phyloP scores from a whole-genome alignment of 2,888 invertebrate species.

The Apamea crenata region DNA sequence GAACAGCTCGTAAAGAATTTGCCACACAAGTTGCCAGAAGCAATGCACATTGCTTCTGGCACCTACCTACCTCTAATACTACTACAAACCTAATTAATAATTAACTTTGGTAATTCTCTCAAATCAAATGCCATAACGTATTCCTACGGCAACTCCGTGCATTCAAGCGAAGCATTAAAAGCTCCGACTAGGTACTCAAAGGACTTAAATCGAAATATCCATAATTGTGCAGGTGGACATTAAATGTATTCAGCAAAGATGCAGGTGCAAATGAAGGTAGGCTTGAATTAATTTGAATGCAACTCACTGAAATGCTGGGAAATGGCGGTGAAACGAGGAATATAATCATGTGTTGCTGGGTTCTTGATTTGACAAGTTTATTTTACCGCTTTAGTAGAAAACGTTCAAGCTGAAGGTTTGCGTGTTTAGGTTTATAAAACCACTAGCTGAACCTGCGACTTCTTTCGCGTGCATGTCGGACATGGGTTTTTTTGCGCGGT shows the following conservation, averaged over 20 bases:
- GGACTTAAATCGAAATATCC: conserved; percentile 5
- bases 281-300: conserved; percentile 13
- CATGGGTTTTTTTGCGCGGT: no score
- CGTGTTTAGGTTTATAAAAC: neutral
- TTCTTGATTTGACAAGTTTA: neutral
- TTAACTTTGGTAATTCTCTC: neutral
- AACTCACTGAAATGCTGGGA: conserved; percentile 3
- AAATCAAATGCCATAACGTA: neutral
- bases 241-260: conserved; percentile 17
- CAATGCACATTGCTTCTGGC: no score
- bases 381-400: neutral
- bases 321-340: conserved; percentile 10
- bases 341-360: conserved; percentile 3
- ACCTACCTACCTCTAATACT: no score
- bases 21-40: neutral
- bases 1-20: neutral
- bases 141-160: neutral
- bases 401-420: no score
- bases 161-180: neutral
- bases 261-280: neutral
- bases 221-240: neutral
- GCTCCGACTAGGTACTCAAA: neutral
- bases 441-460: no score
- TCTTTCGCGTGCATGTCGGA: no score
- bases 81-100: neutral